A percentile compares a stretch with the other conserved stretches of the same genome.
These are phyloP conservation scores for Anarhynchus alexandrinus DNA, from an alignment of 2,113 vertebrate species.

Conservation along the genomic window DNA sequence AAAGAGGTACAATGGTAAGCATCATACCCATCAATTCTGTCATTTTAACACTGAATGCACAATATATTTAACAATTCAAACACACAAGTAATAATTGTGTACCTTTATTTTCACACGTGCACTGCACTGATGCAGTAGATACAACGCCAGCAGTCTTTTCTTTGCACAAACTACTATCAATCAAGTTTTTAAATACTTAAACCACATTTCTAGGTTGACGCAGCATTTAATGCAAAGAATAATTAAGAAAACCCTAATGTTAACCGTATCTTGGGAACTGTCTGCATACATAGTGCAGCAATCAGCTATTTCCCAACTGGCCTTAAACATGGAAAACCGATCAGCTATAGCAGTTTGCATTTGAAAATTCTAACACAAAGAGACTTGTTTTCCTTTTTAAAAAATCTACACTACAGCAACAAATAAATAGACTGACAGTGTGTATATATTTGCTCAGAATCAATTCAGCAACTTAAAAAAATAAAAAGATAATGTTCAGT, in stretches of 20 bases:
- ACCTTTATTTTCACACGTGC: slow-evolving; percentile 64
- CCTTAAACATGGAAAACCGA: slow-evolving; percentile 11
- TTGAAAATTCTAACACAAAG: background rate
- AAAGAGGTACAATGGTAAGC: background rate
- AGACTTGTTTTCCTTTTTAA: background rate
- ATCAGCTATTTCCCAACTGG: background rate
- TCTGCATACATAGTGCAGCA: slow-evolving; percentile 4
- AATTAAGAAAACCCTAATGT: background rate
- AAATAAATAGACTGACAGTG: slow-evolving; percentile 27
- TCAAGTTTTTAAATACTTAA: slow-evolving; percentile 34
- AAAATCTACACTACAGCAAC: slow-evolving; percentile 14
- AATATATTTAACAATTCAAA: background rate
- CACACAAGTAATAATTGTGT: background rate
- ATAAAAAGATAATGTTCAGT: slow-evolving; percentile 4
- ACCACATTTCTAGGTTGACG: slow-evolving; percentile 58
- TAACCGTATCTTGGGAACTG: slow-evolving; percentile 12
- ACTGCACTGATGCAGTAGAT: slow-evolving; percentile 45
- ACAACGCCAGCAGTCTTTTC: slow-evolving; percentile 47
- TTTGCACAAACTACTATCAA: slow-evolving; percentile 39
- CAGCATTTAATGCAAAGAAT: slow-evolving; percentile 69
- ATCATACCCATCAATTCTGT: background rate
- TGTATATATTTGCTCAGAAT: slow-evolving; percentile 37
- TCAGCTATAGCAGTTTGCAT: background rate
- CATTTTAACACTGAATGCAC: background rate
- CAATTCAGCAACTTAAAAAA: slow-evolving; percentile 43